Evolutionary conservation across 1,140 invertebrate species (phyloP), one percentile per base, ranked within the genome.

Genomic region (Littorina saxatilis): DNA sequence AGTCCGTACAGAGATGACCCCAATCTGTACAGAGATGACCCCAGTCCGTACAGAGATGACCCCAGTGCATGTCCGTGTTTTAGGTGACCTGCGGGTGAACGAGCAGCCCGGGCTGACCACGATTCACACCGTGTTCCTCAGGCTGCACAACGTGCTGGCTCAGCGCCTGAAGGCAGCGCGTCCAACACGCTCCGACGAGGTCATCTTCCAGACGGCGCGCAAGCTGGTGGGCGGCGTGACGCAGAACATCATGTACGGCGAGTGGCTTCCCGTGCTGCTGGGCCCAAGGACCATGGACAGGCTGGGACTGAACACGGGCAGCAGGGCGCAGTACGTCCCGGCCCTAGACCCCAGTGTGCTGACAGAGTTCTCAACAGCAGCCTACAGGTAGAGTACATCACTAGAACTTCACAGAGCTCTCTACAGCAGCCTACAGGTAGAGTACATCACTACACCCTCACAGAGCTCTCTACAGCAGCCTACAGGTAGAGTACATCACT

Each of bases 41-140:
- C n/a, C n/a, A n/a, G n/a, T n/a, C n/a, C n/a, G n/a, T 74, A 40
- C n/a, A n/a, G n/a, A n/a, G n/a, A n/a, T n/a, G n/a, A n/a, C n/a
- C n/a, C n/a, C n/a, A n/a, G n/a, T n/a, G n/a, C n/a, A n/a, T 63
- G 15, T 80, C 40, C 27, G 4, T 70, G 17, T 43, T 55, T 23
- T 75, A 77, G 81, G 81, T 32, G 96, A 96, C 66, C 96, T 79
- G 1, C 82, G 96, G 82, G 95, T 95, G 0, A 99, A 99, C 92
- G 97, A 98, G 89, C 94, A 95, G 85, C 95, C 98, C 17, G 97
- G 96, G 1, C 93, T 99, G 4, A 93, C 97, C n/a, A 95, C 96
- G n/a, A 98, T 99, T 96, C 99, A 99, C 90, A 99, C 98, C 0
- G 92, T 99, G 72, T 99, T 96, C 96, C 94, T 99, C 91, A 92